Conservation (phyloP, 2,888 invertebrate genomes). For the Synergus itoensis region DNA sequence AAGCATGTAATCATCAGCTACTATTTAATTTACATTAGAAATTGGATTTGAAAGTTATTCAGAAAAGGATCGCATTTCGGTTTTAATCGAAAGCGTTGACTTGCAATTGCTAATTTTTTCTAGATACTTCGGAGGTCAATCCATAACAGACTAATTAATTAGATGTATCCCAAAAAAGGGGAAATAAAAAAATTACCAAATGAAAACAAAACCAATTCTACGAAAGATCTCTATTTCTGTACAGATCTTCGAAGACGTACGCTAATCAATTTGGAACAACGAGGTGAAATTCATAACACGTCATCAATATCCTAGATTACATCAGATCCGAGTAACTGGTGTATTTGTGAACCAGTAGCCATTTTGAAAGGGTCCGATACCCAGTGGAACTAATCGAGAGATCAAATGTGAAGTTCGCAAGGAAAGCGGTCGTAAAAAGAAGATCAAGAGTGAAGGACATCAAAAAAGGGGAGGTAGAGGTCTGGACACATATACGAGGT, state of each 20-base stretch:
- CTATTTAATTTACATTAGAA: constrained; percentile 67
- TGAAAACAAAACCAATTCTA: constrained; percentile 2
- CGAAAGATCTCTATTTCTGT: constrained; percentile 12
- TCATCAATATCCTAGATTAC: constrained; percentile 32
- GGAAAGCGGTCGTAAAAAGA: constrained; percentile 38
- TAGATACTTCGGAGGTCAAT: too few relatives aligned
- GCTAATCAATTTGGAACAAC: constrained; percentile 33
- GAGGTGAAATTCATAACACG: constrained; percentile 33
- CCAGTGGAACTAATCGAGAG: constrained; percentile 16
- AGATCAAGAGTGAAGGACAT: constrained; percentile 42
- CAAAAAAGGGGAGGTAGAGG: constrained; percentile 35
- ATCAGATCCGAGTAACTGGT: constrained; percentile 8
- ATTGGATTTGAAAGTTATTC: constrained; percentile 49
- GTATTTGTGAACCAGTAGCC: constrained; percentile 31
- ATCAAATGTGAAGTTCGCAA: constrained; percentile 33
- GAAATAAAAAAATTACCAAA: too few relatives aligned
- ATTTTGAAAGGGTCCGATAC: constrained; percentile 32
- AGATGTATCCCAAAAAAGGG: too few relatives aligned
- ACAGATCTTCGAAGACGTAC: constrained; percentile 8
- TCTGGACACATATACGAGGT: constrained; percentile 1
- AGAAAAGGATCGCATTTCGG: not conserved
- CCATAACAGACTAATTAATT: too few relatives aligned
- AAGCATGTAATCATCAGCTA: constrained; percentile 62
- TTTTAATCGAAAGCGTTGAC: not conserved
- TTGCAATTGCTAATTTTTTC: not conserved